Base-by-base conservation (phyloP, 2,888 invertebrate genomes). In the Metellina segmentata region DNA sequence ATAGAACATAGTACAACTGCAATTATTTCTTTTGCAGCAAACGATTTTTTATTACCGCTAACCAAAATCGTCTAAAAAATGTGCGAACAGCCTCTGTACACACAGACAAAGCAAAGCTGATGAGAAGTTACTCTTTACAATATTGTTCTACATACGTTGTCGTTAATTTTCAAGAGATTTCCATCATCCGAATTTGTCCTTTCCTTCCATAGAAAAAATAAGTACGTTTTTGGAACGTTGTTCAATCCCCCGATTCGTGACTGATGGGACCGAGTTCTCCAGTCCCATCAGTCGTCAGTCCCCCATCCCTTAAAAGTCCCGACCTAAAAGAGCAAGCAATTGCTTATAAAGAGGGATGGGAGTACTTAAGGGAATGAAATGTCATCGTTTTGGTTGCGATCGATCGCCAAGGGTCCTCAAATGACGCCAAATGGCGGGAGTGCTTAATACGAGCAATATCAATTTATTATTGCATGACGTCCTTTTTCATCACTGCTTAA, bases 401-500 rank as follows among this genome's bases (percentile, higher is more conserved):
- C 91, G 91, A 91, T 87, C 91, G 90, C 90, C 86, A 90, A 85
- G 86, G 51, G 74, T 75, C 86, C 86, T 86, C 86, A 90, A 86
- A 90, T 77, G 90, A 86, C 90, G 90, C 90, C 90, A 90, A 90
- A 86, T 90, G 82, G 86, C 61, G 86, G 90, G 85, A 86, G 90
- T 90, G 70, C 91, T 86, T 91, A 87, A 87, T 91, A 91, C 87
- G 72, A 81, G 82, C 83, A 91, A 91, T 91, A 91, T 91, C 91
- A 91, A 91, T 91, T 91, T 91, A 87, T 91, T 91, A 91, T 91
- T 91, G 83, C 91, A 91, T 91, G 91, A 82, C 87, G 82, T 86
- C 77, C 87, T 71, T 91, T 87, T 91, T 91, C 91, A 87, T 91
- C 91, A 78, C 75, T 70, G 86, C 86, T 78, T 83, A 49, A 71